These are phyloP conservation scores for Chrysemys picta DNA, from an alignment of 2,113 vertebrate species.

Conservation along the genomic window DNA sequence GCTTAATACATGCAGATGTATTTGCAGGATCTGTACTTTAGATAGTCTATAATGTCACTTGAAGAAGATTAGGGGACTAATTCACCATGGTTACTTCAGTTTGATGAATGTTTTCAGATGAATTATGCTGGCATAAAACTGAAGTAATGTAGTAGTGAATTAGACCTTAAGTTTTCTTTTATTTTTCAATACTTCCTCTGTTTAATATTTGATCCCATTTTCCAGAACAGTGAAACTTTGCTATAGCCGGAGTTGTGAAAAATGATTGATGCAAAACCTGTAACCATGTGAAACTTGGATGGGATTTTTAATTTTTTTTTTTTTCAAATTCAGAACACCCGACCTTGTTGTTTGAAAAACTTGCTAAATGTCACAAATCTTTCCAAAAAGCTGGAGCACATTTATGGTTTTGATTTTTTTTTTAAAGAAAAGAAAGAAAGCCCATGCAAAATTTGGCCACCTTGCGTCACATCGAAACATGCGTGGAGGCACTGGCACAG, in stretches of 20 bases:
- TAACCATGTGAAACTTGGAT: not conserved
- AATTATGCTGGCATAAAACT: not conserved
- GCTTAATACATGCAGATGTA: not conserved
- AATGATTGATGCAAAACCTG: not conserved
- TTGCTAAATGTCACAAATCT: not conserved
- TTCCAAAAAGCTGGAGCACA: not conserved
- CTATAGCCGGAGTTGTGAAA: not conserved
- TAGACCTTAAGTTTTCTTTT: not conserved
- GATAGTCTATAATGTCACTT: not conserved
- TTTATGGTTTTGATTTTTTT: not conserved
- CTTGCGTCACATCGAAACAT: not conserved
- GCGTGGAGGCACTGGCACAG: not conserved
- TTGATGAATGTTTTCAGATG: not conserved
- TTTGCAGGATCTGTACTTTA: not conserved
- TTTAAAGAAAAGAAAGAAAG: not conserved
- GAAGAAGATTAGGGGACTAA: constrained; percentile 7
- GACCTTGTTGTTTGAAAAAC: not conserved
- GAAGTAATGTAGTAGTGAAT: not conserved
- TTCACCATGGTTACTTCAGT: not conserved
- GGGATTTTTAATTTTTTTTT: not conserved
- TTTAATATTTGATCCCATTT: not conserved
- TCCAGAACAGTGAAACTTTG: not conserved
- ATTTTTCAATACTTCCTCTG: not conserved
- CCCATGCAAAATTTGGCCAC: not conserved
- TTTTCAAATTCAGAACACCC: not conserved